Evolutionary conservation across 2,113 vertebrate species (phyloP), one percentile per base, ranked within the genome.

Genomic region (Labeo rohita): DNA sequence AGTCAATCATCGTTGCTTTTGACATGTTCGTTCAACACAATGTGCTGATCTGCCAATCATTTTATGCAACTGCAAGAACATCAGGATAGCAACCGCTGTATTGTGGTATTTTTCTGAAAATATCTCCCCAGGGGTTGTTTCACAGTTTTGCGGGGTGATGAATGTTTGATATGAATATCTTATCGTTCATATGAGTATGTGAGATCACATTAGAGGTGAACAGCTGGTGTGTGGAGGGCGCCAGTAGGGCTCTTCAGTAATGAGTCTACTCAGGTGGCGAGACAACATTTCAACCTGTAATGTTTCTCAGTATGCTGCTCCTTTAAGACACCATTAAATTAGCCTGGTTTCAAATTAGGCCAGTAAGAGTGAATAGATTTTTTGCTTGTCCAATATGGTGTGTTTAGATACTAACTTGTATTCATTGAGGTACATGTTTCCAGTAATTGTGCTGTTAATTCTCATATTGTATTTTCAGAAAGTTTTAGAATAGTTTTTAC

Each of bases 111-210:
- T 81, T 49, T 36, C 79, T 66, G n/a, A 81, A 65, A 34, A 11
- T 50, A 77, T 50, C 39, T 80, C 56, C 78, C 36, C 39, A 12
- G 56, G 36, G 78, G 10, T 80, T 80, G 10, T 79, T 56, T 56
- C 50, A 18, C 52, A 79, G 76, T 80, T 80, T n/a, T 80, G 56
- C 10, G 21, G 39, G 56, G 21, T 80, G 59, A 80, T 80, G 54
- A 80, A 77, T 77, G 75, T 77, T 77, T 77, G 75, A 80, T 80
- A 63, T 80, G 78, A 81, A 49, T 66, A 28, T 66, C 61, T 66
- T 66, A 81, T 65, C n/a, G 28, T 50, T 66, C 23, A 50, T 49
- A 49, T 7, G 39, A 49, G 61, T 49, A 81, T 66, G 39, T 65
- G 36, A 28, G n/a, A 81, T 80, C n/a, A 18, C n/a, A 81, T 66